Base-by-base conservation (phyloP, 2,888 invertebrate genomes). In the Drosophila meridiana region DNA sequence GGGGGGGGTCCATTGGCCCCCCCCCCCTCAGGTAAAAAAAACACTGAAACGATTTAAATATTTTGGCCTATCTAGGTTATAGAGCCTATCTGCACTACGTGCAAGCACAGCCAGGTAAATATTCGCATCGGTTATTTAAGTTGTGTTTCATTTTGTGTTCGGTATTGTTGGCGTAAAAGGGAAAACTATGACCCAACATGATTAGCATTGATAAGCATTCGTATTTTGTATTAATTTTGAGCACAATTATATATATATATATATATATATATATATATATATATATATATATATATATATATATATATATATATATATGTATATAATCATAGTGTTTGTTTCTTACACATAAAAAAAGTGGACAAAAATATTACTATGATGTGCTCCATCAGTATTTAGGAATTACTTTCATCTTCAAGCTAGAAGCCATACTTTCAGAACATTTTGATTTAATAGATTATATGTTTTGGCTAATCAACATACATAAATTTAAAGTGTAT, bases 1-100 rank as follows among this genome's bases (percentile, higher is more conserved):
- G n/a, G n/a, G n/a, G n/a, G n/a, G n/a, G n/a, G n/a, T n/a, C n/a
- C n/a, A n/a, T n/a, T n/a, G n/a, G n/a, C n/a, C n/a, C n/a, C n/a
- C n/a, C n/a, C n/a, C n/a, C n/a, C n/a, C n/a, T n/a, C n/a, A n/a
- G n/a, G n/a, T n/a, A n/a, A n/a, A n/a, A 47, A 32, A 58, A 45
- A 32, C n/a, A 11, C 50, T 36, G 3, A 59, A 65, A 76, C 38
- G 57, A 60, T 57, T 69, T 50, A 87, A 92, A 90, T 86, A 92
- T 92, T 92, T 91, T 92, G 60, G 90, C 90, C 66, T 92, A 90
- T 85, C 78, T 92, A 76, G 90, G 91, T 80, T 92, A 92, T 67
- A 86, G 80, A 76, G 90, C 90, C 73, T 92, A 91, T 82, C 83
- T 83, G 83, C 90, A 84, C 82, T 92, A 87, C 79, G 82, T 80